Evolutionary conservation across 2,888 invertebrate species (phyloP).

Genomic region (Cosmia pyralina): DNA sequence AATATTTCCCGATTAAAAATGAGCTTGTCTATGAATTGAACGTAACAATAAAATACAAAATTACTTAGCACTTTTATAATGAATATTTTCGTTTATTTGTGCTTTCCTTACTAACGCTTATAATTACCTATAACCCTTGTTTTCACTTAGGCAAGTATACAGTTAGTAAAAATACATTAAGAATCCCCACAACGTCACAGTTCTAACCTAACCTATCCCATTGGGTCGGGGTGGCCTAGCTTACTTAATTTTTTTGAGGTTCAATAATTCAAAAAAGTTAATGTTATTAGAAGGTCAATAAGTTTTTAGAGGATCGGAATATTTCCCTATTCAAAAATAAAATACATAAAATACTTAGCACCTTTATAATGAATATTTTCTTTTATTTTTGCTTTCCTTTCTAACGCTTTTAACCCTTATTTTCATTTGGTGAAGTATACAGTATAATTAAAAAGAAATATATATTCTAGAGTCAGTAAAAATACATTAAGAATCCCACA

Average conservation of each 20-base stretch:
- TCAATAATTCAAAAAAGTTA: too few relatives aligned
- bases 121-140: conserved; percentile 57
- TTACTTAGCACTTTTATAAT: background rate
- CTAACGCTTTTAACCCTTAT: conserved; percentile 47
- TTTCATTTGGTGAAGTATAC: conserved; percentile 43
- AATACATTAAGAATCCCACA: conserved; percentile 60
- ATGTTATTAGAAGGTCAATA: too few relatives aligned
- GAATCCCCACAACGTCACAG: conserved; percentile 31
- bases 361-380: conserved; percentile 5
- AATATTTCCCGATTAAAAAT: background rate
- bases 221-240: too few relatives aligned
- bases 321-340: background rate
- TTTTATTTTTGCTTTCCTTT: conserved; percentile 21
- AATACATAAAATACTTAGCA: background rate
- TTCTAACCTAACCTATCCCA: too few relatives aligned
- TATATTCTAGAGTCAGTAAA: too few relatives aligned
- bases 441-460: too few relatives aligned
- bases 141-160: conserved; percentile 45
- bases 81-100: conserved; percentile 20
- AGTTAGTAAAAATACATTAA: conserved; percentile 59
- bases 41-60: background rate
- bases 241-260: too few relatives aligned
- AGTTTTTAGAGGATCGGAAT: too few relatives aligned
- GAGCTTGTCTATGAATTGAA: background rate
- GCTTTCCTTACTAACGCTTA: conserved; percentile 16